Base-by-base conservation (phyloP, 1,140 invertebrate species). In the Calliphora vicina region DNA sequence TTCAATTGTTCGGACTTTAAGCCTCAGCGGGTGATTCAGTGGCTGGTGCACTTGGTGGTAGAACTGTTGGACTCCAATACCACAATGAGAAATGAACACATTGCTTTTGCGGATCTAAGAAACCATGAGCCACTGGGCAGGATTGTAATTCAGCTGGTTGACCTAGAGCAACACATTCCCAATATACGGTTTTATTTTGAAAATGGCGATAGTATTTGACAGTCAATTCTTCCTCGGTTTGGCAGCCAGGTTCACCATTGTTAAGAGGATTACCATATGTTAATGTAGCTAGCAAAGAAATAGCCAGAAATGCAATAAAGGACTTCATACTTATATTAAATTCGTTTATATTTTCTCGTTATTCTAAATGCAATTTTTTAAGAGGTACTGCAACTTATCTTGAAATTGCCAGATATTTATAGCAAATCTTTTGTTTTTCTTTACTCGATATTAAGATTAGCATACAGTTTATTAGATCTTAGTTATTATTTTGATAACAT, bases 71-170 rank as follows among this genome's bases (percentile, higher is more conserved):
- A 0, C 84, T 78, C 85, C 85, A 88, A 25, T 82, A 83, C 87
- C 87, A 88, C n/a, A 84, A 5, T 17, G 84, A 1, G 45, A 80
- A 87, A 1, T 73, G 84, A 10, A 88, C 87, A 81, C 87, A 88
- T 3, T 2, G 9, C 83, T 85, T 86, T n/a, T 6, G 74, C 1
- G 35, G 35, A 78, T 78, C 74, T 29, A 78, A 78, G 23, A 23
- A 78, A 23, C 74, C 74, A 23, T n/a, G 6, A 20, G 42, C n/a
- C 0, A 78, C 9, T 20, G 74, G 74, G 43, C 74, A 78, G 12
- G 10, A 45, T 78, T 78, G n/a, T 1, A 78, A 26, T 43, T 20
- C 42, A 23, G 74, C 74, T 23, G 74, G 35, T 78, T 78, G 35
- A 23, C 74, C 74, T 12, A 78, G 10, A 10, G 23, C 35, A 43